phyloP scores from a whole-genome alignment of 1,140 invertebrate species.

The Bradysia coprophila region DNA sequence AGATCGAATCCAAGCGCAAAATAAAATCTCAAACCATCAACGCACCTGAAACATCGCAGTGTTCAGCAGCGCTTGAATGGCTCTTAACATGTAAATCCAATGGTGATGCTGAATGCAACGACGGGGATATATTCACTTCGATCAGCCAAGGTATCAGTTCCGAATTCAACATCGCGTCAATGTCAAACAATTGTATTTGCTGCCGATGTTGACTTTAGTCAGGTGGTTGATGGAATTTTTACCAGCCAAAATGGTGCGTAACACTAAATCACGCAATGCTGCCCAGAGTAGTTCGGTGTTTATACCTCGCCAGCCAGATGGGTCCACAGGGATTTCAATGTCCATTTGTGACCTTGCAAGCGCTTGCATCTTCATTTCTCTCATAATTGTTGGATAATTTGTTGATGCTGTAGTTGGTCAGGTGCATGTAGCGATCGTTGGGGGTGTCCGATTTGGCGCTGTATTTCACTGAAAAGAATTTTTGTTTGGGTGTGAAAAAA shows the following conservation, averaged over 20 bases:
- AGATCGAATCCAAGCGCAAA: background rate
- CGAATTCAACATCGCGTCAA: conserved; percentile 67
- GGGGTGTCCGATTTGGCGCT: conserved; percentile 58
- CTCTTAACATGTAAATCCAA: conserved; percentile 87
- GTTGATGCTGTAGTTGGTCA: conserved; percentile 97
- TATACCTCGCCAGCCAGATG: conserved; percentile 51
- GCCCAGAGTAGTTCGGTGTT: conserved; percentile 64
- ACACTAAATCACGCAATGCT: conserved; percentile 53
- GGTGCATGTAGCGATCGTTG: conserved; percentile 86
- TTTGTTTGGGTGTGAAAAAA: too few species aligned
- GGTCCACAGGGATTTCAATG: conserved; percentile 53
- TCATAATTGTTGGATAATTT: conserved; percentile 75
- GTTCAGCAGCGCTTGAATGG: conserved; percentile 79
- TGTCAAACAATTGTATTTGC: conserved; percentile 62
- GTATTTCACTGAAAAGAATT: conserved; percentile 64
- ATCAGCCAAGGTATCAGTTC: conserved; percentile 84
- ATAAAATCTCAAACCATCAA: too few species aligned
- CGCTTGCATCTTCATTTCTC: conserved; percentile 64
- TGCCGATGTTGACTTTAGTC: conserved; percentile 46
- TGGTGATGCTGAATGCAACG: conserved; percentile 77
- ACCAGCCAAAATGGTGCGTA: conserved; percentile 67
- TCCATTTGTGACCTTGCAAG: conserved; percentile 82
- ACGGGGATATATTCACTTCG: conserved; percentile 93
- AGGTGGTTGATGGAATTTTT: conserved; percentile 52
- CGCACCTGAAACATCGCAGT: conserved; percentile 73